Conservation (phyloP, 2,113 vertebrate genomes). For the Bubalus kerabau region DNA sequence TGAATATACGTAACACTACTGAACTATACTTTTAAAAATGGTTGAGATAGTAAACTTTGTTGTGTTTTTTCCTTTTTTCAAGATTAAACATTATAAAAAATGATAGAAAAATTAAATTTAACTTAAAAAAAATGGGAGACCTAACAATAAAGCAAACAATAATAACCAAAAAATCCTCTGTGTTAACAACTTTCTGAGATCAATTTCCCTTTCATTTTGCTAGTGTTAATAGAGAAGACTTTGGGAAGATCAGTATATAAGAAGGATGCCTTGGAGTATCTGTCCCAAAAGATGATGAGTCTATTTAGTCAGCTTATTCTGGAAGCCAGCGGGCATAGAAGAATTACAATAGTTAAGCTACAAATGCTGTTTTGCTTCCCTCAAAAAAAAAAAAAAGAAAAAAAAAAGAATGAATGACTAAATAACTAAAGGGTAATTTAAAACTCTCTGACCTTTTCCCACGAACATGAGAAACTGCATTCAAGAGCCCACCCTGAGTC, state of each 20-base stretch:
- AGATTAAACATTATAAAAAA: background rate
- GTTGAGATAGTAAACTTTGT: background rate
- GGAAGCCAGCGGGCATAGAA: conserved; percentile 10
- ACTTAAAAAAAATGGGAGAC: background rate
- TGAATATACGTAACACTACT: background rate
- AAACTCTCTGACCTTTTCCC: background rate
- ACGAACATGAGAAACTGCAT: background rate
- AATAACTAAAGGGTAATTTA: conserved; percentile 40
- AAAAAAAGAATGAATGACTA: background rate
- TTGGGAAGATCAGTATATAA: background rate
- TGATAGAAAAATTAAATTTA: background rate
- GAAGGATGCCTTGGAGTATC: background rate
- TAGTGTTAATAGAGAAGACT: background rate
- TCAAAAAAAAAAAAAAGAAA: background rate
- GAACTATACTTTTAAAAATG: background rate
- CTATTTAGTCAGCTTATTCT: background rate
- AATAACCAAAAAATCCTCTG: background rate
- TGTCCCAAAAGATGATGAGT: background rate
- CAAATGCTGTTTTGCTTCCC: background rate
- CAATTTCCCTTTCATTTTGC: background rate
- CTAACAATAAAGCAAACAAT: background rate
- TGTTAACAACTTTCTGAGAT: background rate
- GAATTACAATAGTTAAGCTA: conserved; percentile 1
- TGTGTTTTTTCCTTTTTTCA: background rate
- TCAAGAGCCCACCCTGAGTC: background rate